Conservation (phyloP, 2,888 invertebrate genomes). For the Tanypteryx hageni region DNA sequence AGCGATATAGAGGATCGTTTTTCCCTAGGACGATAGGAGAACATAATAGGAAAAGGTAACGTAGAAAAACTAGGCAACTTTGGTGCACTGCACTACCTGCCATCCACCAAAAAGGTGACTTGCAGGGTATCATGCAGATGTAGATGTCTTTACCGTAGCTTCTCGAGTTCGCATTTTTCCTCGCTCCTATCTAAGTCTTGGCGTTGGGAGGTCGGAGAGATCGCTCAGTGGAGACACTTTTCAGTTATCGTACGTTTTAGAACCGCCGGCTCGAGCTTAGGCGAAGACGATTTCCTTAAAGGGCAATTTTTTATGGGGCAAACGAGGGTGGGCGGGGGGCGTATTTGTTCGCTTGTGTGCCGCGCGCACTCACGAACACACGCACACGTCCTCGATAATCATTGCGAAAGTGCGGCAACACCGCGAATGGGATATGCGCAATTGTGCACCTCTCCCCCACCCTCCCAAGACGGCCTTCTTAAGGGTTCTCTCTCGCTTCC, state of each 20-base stretch:
- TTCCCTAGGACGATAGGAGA: too few species aligned
- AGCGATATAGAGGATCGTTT: too few species aligned
- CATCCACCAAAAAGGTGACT: too few species aligned
- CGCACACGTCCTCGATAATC: conserved; percentile 20
- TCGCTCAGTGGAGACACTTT: background rate
- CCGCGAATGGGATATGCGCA: conserved; percentile 12
- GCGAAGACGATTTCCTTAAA: conserved; percentile 7
- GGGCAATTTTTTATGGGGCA: conserved; percentile 23
- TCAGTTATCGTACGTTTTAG: background rate
- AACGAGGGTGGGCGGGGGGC: background rate
- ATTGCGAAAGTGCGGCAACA: conserved; percentile 24
- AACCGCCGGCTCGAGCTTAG: background rate
- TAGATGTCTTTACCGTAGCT: too few species aligned
- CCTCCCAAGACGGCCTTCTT: conserved; percentile 10
- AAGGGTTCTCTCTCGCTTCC: conserved; percentile 11
- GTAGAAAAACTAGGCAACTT: too few species aligned
- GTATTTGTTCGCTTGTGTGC: conserved; percentile 4
- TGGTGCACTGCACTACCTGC: too few species aligned
- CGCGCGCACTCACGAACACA: background rate
- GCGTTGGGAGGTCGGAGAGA: background rate
- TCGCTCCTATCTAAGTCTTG: too few species aligned
- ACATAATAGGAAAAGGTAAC: too few species aligned
- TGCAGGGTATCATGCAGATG: too few species aligned
- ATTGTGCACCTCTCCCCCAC: conserved; percentile 9
- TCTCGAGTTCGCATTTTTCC: too few species aligned